Evolutionary conservation across 2,888 invertebrate species (phyloP), one percentile per base, ranked within the genome.

Genomic region (Hoplodrina blanda): DNA sequence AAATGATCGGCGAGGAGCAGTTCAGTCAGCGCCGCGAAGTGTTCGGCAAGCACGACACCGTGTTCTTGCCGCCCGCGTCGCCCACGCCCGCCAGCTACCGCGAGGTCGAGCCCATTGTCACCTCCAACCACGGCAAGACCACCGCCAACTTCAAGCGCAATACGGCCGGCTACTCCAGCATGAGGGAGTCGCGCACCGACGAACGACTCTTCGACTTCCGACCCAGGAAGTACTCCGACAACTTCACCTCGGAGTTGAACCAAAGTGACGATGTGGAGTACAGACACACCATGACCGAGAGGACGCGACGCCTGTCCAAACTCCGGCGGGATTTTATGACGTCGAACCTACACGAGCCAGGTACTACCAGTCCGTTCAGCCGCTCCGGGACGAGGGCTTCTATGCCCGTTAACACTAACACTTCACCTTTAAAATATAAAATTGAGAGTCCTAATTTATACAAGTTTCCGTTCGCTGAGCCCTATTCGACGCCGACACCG

Each of bases 1-100:
- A 96, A 92, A 92, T 94, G 86, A 96, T 96, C 89, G 96, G 96
- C 75, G 93, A 86, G 76, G 94, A 96, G 82, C 93, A 92, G 94
- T 96, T 96, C 92, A 95, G 93, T 93, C 94, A 93, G 91, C 93
- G 96, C 77, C 95, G 96, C 85, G 96, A 96, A 86, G 94, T 96
- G 90, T 96, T 96, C 91, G 96, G 91, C 88, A 93, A 93, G 87
- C 92, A 95, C 93, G 94, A 94, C 89, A 94, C 94, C n/a, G 95
- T 94, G 90, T 96, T 95, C 84, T 81, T 96, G 81, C 96, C 96
- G 83, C 88, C 90, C 79, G 89, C 92, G 64, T 92, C 95, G 79
- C 93, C 95, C 73, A 87, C 88, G 79, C 93, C 94, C 69, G 87
- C 89, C 44, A n/a, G 25, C 53, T 91, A 93, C 88, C 86, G 82